Percentiles rank a stretch among this genome's conserved stretches.
Evolutionary conservation across 2,797 vertebrate species (phyloP).

Genomic region (Pangasius djambal): DNA sequence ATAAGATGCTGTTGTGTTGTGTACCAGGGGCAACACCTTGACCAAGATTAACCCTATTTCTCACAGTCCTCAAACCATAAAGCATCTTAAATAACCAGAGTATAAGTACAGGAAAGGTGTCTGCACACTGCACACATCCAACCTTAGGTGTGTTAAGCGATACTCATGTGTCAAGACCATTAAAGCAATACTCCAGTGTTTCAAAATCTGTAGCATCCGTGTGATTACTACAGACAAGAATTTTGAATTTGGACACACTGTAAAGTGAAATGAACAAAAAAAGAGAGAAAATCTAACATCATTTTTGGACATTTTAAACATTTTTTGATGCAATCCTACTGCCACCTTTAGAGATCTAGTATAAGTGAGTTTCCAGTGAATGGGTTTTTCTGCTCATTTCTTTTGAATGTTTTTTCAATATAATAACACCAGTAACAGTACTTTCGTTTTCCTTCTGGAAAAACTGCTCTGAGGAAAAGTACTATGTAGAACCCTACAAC

Average conservation of each 20-base stretch:
- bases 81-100: background rate
- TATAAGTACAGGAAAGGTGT: background rate
- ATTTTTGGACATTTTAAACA: background rate
- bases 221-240: background rate
- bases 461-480: background rate
- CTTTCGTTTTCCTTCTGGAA: background rate
- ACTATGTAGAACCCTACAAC: no score
- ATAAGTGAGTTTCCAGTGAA: constrained; percentile 6
- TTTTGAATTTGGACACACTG: background rate
- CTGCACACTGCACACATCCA: background rate
- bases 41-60: background rate
- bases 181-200: constrained; percentile 6
- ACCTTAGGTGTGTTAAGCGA: background rate
- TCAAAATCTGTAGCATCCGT: background rate
- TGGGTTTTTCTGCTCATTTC: background rate
- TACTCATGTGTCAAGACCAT: background rate
- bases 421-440: background rate
- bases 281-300: background rate
- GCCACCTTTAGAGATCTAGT: background rate
- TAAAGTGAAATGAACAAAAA: background rate
- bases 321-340: background rate
- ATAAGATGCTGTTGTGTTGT: background rate
- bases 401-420: background rate
- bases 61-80: background rate
- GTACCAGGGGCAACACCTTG: background rate